Evolutionary conservation across 2,113 vertebrate genomes (phyloP).

Genomic region (Notechis scutatus): DNA sequence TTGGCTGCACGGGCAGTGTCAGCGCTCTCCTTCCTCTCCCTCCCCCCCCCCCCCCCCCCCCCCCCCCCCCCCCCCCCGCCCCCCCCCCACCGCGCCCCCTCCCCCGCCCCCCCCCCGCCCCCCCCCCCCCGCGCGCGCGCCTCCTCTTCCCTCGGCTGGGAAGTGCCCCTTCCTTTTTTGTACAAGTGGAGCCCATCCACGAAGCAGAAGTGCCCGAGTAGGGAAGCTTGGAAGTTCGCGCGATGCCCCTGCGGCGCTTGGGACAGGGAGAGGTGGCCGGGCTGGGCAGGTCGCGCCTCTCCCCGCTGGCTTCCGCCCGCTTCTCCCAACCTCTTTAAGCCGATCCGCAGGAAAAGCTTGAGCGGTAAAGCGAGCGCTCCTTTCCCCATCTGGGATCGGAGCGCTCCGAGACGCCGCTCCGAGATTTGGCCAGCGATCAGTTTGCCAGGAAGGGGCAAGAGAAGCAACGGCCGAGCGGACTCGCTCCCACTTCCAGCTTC

Average conservation of each 20-base stretch:
- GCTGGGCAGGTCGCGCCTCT: not conserved
- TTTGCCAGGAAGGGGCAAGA: not conserved
- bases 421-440: not conserved
- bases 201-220: not conserved
- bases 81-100: not conserved
- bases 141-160: conserved; percentile 22
- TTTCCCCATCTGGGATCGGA: conserved; percentile 36
- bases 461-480: conserved; percentile 15
- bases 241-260: not conserved
- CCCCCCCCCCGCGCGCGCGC: not conserved
- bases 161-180: conserved; percentile 43
- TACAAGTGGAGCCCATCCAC: not conserved
- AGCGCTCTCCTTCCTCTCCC: not conserved
- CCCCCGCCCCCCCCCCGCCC: too few relatives aligned
- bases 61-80: too few relatives aligned
- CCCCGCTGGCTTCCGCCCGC: not conserved
- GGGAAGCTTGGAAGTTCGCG: not conserved
- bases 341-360: conserved; percentile 40
- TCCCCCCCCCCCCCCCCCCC: not conserved
- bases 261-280: not conserved
- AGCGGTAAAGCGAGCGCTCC: conserved; percentile 30
- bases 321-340: conserved; percentile 10
- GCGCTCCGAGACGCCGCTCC: conserved; percentile 16
- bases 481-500: not conserved
- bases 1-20: conserved; percentile 41